Percentiles rank a stretch among this genome's conserved stretches.
Evolutionary conservation across 2,797 vertebrate species (phyloP).

Genomic region (Catostomus latipinnis): DNA sequence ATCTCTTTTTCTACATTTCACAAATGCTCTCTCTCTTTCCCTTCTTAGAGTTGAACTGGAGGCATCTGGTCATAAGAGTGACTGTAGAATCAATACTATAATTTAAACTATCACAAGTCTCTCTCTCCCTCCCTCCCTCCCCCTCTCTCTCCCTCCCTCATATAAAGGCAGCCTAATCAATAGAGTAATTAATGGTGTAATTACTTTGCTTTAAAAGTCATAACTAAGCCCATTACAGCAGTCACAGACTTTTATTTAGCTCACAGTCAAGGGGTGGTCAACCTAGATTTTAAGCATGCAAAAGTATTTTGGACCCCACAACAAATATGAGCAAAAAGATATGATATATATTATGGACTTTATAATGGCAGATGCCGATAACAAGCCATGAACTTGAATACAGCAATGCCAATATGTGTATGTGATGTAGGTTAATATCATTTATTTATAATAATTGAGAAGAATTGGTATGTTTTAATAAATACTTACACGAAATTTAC

Average conservation of each 20-base stretch:
- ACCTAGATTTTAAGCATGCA: background rate
- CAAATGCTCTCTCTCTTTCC: background rate
- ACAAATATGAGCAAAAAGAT: too few species aligned
- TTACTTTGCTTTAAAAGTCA: slow-evolving; percentile 57
- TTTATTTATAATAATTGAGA: too few species aligned
- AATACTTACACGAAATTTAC: too few species aligned
- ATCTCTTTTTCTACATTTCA: background rate
- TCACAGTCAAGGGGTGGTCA: background rate
- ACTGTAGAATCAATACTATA: slow-evolving; percentile 75
- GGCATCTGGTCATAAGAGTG: slow-evolving; percentile 67
- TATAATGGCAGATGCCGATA: too few species aligned
- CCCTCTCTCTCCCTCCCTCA: slow-evolving; percentile 29
- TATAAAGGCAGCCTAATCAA: slow-evolving; percentile 65
- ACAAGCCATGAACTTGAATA: too few species aligned
- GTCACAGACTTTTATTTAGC: slow-evolving; percentile 5
- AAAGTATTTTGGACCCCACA: too few species aligned
- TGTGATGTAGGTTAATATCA: too few species aligned
- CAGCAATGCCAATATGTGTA: too few species aligned
- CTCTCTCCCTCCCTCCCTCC: slow-evolving; percentile 22
- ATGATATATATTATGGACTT: too few species aligned
- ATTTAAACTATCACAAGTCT: slow-evolving; percentile 75
- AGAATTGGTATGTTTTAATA: too few species aligned
- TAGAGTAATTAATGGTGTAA: slow-evolving; percentile 72
- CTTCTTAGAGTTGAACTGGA: slow-evolving; percentile 58
- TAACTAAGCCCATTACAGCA: slow-evolving; percentile 38